These are phyloP conservation scores for Tichodroma muraria DNA, from an alignment of 2,113 vertebrate genomes.

Conservation along the genomic window DNA sequence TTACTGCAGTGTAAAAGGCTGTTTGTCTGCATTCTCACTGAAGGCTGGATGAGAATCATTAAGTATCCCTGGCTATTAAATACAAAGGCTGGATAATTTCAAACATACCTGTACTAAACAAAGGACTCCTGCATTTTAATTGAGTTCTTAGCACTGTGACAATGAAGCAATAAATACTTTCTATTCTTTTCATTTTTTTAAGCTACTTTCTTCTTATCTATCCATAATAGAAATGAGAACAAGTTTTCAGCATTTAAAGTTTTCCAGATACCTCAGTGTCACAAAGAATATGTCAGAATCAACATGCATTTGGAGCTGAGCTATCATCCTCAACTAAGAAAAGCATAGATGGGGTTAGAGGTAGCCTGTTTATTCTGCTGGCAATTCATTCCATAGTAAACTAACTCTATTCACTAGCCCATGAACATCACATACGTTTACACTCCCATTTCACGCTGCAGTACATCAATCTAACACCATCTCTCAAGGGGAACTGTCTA, in stretches of 20 bases:
- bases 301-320: background rate
- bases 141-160: background rate
- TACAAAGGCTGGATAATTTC: background rate
- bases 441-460: constrained; percentile 28
- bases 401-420: constrained; percentile 34
- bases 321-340: background rate
- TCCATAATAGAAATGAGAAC: background rate
- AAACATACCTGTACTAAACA: background rate
- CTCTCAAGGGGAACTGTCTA: constrained; percentile 27
- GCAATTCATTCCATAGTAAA: constrained; percentile 43
- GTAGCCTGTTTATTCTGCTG: background rate
- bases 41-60: background rate
- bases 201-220: background rate
- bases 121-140: background rate
- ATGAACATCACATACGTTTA: constrained; percentile 42
- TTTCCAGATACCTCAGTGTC: background rate
- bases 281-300: background rate
- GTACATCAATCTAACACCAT: constrained; percentile 35
- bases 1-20: background rate
- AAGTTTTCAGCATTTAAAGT: background rate
- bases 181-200: background rate
- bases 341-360: background rate
- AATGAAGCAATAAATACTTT: background rate
- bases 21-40: background rate
- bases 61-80: background rate